Conservation (phyloP, 1,140 invertebrate species). For the Polypedilum vanderplanki region DNA sequence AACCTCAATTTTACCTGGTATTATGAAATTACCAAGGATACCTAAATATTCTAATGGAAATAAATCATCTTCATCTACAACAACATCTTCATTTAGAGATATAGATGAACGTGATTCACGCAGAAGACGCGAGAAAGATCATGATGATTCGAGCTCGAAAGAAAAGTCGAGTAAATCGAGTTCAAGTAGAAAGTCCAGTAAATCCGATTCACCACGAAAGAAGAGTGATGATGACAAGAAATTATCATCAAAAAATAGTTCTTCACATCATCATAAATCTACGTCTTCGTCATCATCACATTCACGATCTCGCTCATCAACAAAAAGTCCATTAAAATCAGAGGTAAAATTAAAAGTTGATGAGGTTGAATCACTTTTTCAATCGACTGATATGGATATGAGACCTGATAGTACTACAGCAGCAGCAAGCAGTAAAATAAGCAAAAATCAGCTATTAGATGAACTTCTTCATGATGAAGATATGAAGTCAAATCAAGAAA, state of each 20-base stretch:
- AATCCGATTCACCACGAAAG: not conserved
- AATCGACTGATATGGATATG: not conserved
- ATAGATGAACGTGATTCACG: not conserved
- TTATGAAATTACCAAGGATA: not conserved
- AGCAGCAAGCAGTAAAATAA: not conserved
- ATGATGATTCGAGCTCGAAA: not conserved
- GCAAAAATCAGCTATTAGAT: slow-evolving; percentile 2
- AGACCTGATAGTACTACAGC: not conserved
- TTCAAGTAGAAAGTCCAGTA: not conserved
- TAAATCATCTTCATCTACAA: not conserved
- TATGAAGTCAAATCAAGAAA: slow-evolving; percentile 12
- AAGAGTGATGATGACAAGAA: slow-evolving; percentile 10
- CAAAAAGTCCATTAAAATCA: not conserved
- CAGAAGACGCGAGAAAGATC: not conserved
- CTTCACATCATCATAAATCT: not conserved
- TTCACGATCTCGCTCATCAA: not conserved
- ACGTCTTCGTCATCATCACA: not conserved
- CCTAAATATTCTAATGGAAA: not conserved
- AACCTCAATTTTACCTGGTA: slow-evolving; percentile 30
- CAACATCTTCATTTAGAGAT: not conserved
- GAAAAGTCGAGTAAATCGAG: not conserved
- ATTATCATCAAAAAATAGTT: not conserved
- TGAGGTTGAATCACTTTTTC: not conserved
- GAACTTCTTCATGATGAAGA: not conserved
- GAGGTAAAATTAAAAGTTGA: not conserved